phyloP scores from a whole-genome alignment of 2,888 invertebrate genomes.

The Hypomecis punctinalis region DNA sequence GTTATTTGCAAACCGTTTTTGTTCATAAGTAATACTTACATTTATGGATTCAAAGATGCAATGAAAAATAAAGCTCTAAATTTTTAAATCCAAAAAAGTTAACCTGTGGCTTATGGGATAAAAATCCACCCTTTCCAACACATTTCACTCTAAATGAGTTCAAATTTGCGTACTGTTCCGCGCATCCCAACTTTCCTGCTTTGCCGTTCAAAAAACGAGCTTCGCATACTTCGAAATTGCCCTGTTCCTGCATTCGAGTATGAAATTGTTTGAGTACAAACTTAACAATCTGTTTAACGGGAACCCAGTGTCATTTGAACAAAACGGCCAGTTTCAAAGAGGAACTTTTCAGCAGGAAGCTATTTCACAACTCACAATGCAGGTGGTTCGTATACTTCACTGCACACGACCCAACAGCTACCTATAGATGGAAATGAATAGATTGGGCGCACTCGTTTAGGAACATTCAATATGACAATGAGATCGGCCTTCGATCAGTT shows the following conservation, averaged over 20 bases:
- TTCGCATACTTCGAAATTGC: conserved; percentile 25
- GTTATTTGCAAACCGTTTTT: no score
- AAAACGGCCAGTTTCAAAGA: conserved; percentile 41
- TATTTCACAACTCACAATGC: conserved; percentile 32
- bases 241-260: conserved; percentile 17
- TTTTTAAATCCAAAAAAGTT: no score
- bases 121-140: background rate
- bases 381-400: conserved; percentile 23
- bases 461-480: conserved; percentile 35
- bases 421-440: conserved; percentile 26
- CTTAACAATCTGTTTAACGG: conserved; percentile 19
- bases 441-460: conserved; percentile 3
- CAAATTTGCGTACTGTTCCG: conserved; percentile 4
- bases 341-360: conserved; percentile 17
- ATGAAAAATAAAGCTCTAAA: no score
- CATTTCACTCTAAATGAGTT: conserved; percentile 14
- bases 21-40: no score
- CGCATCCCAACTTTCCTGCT: conserved; percentile 11
- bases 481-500: conserved; percentile 30
- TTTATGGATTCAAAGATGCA: no score
- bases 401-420: conserved; percentile 26
- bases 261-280: conserved; percentile 28
- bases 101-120: background rate
- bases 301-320: conserved; percentile 28
- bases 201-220: conserved; percentile 20